Base-by-base conservation (phyloP, 2,888 invertebrate species). In the Andrena hattorfiana region DNA sequence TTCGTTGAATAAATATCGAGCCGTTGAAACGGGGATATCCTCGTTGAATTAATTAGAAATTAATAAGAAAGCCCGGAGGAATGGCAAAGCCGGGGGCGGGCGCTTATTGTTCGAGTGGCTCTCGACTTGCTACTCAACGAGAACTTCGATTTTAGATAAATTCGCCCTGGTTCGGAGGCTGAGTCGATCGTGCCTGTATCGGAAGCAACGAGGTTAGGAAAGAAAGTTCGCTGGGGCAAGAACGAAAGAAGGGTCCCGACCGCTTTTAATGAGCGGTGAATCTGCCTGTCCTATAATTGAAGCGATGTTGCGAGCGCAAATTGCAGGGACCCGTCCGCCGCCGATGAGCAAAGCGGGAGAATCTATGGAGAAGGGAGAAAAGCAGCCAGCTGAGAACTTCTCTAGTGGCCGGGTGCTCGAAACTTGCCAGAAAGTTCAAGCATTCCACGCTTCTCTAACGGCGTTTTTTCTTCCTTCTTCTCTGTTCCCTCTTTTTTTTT, bases 381-480 rank as follows among this genome's bases (percentile, higher is more conserved):
- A 67, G 66, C 81, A 83, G 71, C 66, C 72, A 85, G 81, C 84
- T 87, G 85, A 84, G 88, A 90, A 90, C 76, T 90, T 89, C 80
- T 87, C 86, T 87, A 92, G 88, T 88, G 75, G 78, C 68, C 67
- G 75, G 78, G 77, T 89, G 82, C 89, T 90, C 69, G 80, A 88
- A 90, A 89, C 70, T 85, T 84, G 66, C 64, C 30, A 42, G 72
- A 67, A 87, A 87, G 85, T 87, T 87, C 77, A 75, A 88, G 75
- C 62, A 71, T 81, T 70, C 73, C 30, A 16, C 42, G 51, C 69
- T 79, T 85, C 59, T 83, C 54, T 48, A 70, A 56, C 26, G 51
- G 30, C 59, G 20, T 66, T 85, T 63, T 78, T 77, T 78, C 16
- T 6, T 10, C 1, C 10, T 16, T n/a, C 8, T 8, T 10, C 23